Percentiles rank a stretch among this genome's conserved stretches.
These are phyloP conservation scores for Phytoseiulus persimilis DNA, from an alignment of 2,888 invertebrate species.

Conservation along the genomic window DNA sequence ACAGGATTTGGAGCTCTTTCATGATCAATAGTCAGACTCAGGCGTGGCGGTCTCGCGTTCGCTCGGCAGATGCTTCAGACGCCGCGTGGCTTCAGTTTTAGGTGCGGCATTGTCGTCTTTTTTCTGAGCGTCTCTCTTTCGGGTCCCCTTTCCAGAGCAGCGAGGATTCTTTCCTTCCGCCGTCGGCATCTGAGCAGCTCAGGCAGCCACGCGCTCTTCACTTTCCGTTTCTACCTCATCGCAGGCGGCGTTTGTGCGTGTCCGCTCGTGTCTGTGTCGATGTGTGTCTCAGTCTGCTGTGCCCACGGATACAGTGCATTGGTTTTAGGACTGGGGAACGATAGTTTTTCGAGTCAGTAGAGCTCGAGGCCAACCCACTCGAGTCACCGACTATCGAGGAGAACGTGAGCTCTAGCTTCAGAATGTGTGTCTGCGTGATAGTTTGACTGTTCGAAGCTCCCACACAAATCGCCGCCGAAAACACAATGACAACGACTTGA, in stretches of 20 bases:
- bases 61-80: no score
- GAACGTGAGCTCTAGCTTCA: neutral
- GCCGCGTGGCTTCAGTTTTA: neutral
- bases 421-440: neutral
- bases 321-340: neutral
- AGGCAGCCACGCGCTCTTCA: neutral
- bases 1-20: no score
- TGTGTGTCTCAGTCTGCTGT: neutral
- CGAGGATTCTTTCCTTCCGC: neutral
- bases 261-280: neutral
- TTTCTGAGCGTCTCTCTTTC: neutral
- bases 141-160: neutral
- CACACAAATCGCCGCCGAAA: neutral
- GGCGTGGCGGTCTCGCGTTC: no score
- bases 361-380: neutral
- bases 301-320: neutral
- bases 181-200: neutral
- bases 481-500: neutral
- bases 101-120: neutral
- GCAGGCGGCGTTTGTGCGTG: neutral
- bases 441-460: neutral
- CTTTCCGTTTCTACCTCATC: neutral
- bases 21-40: no score
- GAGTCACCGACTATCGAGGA: neutral
- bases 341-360: neutral